Evolutionary conservation across 2,797 vertebrate species (phyloP), one percentile per base, ranked within the genome.

Genomic region (Ateles fusciceps): DNA sequence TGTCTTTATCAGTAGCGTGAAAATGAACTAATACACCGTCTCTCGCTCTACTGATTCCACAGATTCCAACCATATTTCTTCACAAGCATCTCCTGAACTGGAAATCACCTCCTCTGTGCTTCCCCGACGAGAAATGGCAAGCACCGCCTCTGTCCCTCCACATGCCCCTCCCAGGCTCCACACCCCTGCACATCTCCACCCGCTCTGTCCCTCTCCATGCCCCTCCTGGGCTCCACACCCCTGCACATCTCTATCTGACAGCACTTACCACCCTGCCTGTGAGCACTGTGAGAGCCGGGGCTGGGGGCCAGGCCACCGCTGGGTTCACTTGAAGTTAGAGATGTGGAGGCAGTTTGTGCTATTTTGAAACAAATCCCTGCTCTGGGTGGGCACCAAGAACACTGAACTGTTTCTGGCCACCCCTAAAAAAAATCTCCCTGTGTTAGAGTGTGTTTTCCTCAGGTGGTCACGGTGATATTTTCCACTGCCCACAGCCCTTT

Each of bases 11-110:
- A 55, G 52, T 22, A 55, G 52, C 22, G 7, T 55, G 52, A 55
- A 22, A 55, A 55, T 55, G 21, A 21, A 22, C 21, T 8, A 55
- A 55, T 55, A 55, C 52, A 55, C 52, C 21, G 9, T 55, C 21
- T 55, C 21, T 21, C 21, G 22, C 4, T 48, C 4, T 46, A 22
- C 14, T 0, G 1, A 4, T 26, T 13, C 39, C n/a, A 4, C 5
- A 17, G 79, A 4, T n/a, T 14, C 19, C 13, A 46, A 50, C 19
- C 1, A 24, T 1, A 10, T 17, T n/a, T 33, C 30, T 39, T 44
- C 30, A 26, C 28, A 30, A 21, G 36, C 2, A 2, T 8, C 30
- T 4, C 0, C 68, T 0, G 42, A 36, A 30, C 92, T 3, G 2
- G n/a, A 9, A 28, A 6, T 2, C 24, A 7, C 89, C 36, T 22